phyloP scores from a whole-genome alignment of 2,113 vertebrate species.

The Hypocryptadius cinnamomeus region DNA sequence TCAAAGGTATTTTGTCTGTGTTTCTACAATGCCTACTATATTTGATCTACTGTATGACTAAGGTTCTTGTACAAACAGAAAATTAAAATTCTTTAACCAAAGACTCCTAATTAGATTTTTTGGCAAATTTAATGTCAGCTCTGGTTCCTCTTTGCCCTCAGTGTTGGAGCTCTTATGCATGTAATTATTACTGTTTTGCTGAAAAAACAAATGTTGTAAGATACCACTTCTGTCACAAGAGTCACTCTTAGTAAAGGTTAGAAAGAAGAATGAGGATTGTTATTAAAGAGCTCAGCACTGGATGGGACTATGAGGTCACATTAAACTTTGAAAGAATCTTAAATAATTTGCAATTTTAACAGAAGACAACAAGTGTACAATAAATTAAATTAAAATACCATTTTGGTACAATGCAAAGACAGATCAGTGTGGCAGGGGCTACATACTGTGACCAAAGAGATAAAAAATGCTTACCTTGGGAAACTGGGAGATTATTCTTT shows the following conservation, averaged over 20 bases:
- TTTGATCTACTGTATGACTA: not conserved
- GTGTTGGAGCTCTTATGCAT: not conserved
- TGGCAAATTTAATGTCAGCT: not conserved
- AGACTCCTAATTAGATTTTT: not conserved
- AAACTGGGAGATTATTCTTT: constrained; percentile 78
- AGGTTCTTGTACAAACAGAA: not conserved
- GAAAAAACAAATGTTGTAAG: not conserved
- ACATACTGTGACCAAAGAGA: not conserved
- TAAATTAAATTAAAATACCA: not conserved
- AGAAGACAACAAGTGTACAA: not conserved
- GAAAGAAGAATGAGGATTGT: not conserved
- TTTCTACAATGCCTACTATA: not conserved
- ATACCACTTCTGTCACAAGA: not conserved
- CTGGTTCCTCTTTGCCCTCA: not conserved
- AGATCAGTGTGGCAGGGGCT: not conserved
- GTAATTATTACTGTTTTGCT: not conserved
- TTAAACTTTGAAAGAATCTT: not conserved
- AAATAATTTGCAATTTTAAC: not conserved
- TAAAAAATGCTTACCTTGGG: constrained; percentile 75
- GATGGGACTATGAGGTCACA: not conserved
- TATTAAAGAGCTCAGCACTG: not conserved
- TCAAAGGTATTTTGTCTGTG: not conserved
- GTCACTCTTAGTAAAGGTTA: not conserved
- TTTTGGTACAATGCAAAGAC: not conserved
- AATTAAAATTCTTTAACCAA: not conserved